Evolutionary conservation across 37 sponge, comb jelly and placozoan genomes (phyloP).

Genomic region (Theonella swinhoei): DNA sequence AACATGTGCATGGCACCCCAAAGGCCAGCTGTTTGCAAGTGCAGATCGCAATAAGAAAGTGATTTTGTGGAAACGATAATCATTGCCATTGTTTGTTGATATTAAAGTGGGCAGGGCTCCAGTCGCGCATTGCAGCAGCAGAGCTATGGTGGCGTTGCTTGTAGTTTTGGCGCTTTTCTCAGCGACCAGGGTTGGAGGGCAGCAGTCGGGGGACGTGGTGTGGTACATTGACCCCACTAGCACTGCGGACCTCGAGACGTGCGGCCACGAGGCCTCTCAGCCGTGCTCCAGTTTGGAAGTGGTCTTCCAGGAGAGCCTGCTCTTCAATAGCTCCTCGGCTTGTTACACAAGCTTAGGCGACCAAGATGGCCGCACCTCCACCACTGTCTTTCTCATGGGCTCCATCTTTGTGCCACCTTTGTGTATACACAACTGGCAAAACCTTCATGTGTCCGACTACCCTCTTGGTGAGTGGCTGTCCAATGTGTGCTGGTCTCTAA

Average conservation of each 20-base stretch:
- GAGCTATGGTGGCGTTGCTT: background rate
- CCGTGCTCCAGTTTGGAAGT: slow-evolving; percentile 47
- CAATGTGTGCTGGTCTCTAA: too few species aligned
- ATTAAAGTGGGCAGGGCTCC: too few species aligned
- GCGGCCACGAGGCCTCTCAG: slow-evolving; percentile 14
- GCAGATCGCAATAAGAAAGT: slow-evolving; percentile 80
- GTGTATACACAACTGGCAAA: slow-evolving; percentile 54
- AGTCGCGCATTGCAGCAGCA: background rate
- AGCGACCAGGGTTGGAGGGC: background rate
- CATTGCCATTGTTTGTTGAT: background rate
- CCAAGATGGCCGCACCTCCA: slow-evolving; percentile 34
- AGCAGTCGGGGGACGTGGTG: slow-evolving; percentile 2
- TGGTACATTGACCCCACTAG: slow-evolving; percentile 47
- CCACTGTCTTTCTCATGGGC: slow-evolving; percentile 33
- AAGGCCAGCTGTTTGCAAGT: slow-evolving; percentile 77
- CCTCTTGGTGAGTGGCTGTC: background rate
- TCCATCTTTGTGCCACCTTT: slow-evolving; percentile 9
- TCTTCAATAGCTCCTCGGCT: slow-evolving; percentile 1
- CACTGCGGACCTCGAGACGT: slow-evolving; percentile 21
- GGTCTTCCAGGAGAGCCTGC: slow-evolving; percentile 20
- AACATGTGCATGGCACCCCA: slow-evolving; percentile 88
- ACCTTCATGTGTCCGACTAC: slow-evolving; percentile 5
- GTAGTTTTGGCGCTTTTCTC: background rate
- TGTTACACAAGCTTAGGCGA: background rate
- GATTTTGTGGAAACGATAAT: slow-evolving; percentile 73